Conservation (phyloP, 2,113 vertebrate species). For the Australoheros scitulus region DNA sequence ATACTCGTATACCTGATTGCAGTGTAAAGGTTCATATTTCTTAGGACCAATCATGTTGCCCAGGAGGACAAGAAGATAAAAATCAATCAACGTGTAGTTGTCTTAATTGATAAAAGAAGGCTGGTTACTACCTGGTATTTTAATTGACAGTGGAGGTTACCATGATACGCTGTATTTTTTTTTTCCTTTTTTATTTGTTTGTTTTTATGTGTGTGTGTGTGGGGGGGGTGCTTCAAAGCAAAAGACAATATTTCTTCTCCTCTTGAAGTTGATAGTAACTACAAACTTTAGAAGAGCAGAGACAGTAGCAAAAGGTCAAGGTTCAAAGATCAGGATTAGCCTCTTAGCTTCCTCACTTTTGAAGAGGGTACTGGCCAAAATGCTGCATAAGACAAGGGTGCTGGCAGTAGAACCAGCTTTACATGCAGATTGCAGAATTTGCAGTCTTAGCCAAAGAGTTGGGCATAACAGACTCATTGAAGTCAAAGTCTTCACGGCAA, state of each 20-base stretch:
- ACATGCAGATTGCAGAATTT: background rate
- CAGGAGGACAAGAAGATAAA: slow-evolving; percentile 8
- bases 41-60: slow-evolving; percentile 28
- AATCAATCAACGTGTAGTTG: slow-evolving; percentile 29
- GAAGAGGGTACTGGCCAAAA: background rate
- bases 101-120: slow-evolving; percentile 3
- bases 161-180: background rate
- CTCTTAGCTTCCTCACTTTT: slow-evolving; percentile 14
- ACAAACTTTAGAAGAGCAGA: slow-evolving; percentile 4
- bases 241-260: slow-evolving; percentile 6
- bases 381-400: background rate
- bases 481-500: background rate
- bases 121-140: background rate
- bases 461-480: background rate
- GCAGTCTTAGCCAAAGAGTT: background rate
- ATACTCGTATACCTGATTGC: slow-evolving; percentile 22
- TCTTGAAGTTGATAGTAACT: slow-evolving; percentile 13
- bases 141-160: slow-evolving; percentile 2
- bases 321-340: slow-evolving; percentile 36
- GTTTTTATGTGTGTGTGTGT: too few relatives aligned
- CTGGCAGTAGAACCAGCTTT: background rate
- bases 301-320: slow-evolving; percentile 26
- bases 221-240: background rate
- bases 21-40: slow-evolving; percentile 35
- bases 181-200: slow-evolving; percentile 1